These are phyloP conservation scores for Melanocharis versteri DNA, from an alignment of 2,113 vertebrate genomes.

Conservation along the genomic window DNA sequence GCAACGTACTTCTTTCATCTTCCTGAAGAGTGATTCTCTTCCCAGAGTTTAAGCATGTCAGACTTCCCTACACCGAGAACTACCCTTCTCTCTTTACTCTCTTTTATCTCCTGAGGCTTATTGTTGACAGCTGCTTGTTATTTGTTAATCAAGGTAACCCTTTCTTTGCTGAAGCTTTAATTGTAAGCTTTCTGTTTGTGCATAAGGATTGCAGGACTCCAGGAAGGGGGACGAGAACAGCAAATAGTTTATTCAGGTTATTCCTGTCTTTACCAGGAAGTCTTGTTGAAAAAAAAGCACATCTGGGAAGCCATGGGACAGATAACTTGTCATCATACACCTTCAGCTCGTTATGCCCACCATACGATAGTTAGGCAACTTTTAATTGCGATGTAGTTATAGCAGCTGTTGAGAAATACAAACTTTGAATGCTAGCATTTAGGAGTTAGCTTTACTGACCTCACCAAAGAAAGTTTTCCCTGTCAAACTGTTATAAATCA, in stretches of 20 bases:
- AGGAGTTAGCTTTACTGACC: background rate
- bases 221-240: background rate
- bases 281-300: background rate
- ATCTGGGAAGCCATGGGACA: background rate
- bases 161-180: background rate
- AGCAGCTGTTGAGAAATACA: background rate
- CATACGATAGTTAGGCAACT: background rate
- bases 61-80: accelerated
- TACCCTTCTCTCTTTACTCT: accelerated
- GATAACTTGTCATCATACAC: background rate
- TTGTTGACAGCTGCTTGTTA: background rate
- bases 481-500: background rate
- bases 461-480: background rate
- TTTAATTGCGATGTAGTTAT: background rate
- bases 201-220: background rate
- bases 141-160: background rate
- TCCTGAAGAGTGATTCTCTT: background rate
- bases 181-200: background rate
- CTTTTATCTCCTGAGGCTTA: background rate
- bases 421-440: background rate
- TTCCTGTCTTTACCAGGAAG: background rate
- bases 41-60: background rate
- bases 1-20: background rate
- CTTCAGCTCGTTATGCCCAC: background rate
- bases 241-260: background rate